Conservation (phyloP, 2,888 invertebrate genomes). For the Phrixothrix hirtus region DNA sequence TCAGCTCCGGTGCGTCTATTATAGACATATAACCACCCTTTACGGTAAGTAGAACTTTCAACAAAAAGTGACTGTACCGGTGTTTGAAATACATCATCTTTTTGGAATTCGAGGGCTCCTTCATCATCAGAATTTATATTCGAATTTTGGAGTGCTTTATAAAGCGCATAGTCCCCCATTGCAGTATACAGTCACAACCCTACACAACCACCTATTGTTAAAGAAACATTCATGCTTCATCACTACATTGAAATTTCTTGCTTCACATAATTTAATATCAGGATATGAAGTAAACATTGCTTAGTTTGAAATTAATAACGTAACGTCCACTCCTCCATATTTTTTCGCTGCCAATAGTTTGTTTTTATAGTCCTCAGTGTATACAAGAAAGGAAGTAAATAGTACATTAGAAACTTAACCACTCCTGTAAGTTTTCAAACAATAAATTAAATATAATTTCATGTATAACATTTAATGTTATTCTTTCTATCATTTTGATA, state of each 20-base stretch:
- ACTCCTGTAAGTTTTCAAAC: constrained; percentile 20
- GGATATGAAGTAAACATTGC: constrained; percentile 17
- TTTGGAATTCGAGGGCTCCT: constrained; percentile 49
- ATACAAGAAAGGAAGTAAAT: constrained; percentile 15
- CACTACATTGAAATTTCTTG: constrained; percentile 18
- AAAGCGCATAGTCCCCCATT: constrained; percentile 55
- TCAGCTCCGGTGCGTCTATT: constrained; percentile 52
- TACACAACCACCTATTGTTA: constrained; percentile 21
- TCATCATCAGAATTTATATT: constrained; percentile 47
- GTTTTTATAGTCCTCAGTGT: not conserved
- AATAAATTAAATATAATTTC: not conserved
- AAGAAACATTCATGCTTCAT: constrained; percentile 23
- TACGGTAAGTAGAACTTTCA: constrained; percentile 43
- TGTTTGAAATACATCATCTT: constrained; percentile 56
- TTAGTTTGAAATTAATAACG: not conserved
- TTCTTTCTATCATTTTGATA: not conserved
- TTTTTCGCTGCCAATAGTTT: not conserved
- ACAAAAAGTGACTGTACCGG: constrained; percentile 48
- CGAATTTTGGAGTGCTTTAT: constrained; percentile 53
- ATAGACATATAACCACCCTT: constrained; percentile 54
- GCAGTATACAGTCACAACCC: constrained; percentile 37
- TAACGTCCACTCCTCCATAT: constrained; percentile 28
- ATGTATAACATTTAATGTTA: not conserved
- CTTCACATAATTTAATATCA: constrained; percentile 22
- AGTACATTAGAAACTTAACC: constrained; percentile 22